phyloP scores from a whole-genome alignment of 2,888 invertebrate genomes.

The Trichogramma dendrolimi region DNA sequence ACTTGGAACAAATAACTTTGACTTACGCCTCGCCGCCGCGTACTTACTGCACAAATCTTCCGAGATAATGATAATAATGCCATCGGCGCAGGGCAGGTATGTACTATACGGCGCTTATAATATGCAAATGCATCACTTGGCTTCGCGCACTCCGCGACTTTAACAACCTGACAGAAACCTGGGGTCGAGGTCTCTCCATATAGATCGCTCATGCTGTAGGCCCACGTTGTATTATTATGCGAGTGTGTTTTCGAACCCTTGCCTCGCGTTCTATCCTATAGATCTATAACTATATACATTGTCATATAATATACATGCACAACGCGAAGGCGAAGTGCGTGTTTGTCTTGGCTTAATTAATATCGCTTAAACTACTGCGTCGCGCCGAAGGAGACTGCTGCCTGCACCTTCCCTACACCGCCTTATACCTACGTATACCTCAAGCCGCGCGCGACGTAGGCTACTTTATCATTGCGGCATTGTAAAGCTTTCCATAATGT shows the following conservation, averaged over 20 bases:
- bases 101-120: slow-evolving; percentile 48
- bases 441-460: not conserved
- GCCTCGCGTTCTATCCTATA: not conserved
- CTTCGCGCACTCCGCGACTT: slow-evolving; percentile 13
- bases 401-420: not conserved
- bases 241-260: slow-evolving; percentile 20
- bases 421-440: not conserved
- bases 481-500: not conserved
- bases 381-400: not conserved
- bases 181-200: not conserved
- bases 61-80: slow-evolving; percentile 43
- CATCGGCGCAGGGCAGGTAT: slow-evolving; percentile 45
- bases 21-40: slow-evolving; percentile 12
- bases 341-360: slow-evolving; percentile 41
- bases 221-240: not conserved
- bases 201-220: too few relatives aligned
- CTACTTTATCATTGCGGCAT: slow-evolving; percentile 14
- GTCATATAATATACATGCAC: slow-evolving; percentile 1
- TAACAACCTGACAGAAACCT: not conserved
- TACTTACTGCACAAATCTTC: too few relatives aligned
- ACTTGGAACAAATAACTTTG: not conserved
- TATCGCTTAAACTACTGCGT: slow-evolving; percentile 30
- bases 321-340: slow-evolving; percentile 22
- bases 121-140: slow-evolving; percentile 46
- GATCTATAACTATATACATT: too few relatives aligned